Evolutionary conservation across 2,113 vertebrate species (phyloP).

Genomic region (Psophia crepitans): DNA sequence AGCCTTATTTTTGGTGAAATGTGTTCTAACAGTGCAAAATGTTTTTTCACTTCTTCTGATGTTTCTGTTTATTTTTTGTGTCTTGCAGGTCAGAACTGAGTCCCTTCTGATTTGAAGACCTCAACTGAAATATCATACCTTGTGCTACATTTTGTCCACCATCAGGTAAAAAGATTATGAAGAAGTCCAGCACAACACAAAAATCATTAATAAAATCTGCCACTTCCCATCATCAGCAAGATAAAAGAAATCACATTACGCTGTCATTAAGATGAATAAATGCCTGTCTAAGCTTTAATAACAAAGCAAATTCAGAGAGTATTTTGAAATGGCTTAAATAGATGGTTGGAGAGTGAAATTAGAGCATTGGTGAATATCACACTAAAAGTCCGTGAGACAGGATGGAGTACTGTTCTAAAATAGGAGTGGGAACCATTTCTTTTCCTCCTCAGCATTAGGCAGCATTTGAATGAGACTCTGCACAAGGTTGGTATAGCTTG

Average conservation of each 20-base stretch:
- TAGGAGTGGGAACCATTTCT: neutral
- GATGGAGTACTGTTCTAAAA: neutral
- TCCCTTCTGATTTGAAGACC: neutral
- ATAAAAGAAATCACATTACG: neutral
- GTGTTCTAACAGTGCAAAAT: neutral
- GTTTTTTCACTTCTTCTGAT: neutral
- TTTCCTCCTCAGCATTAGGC: neutral
- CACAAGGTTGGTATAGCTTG: neutral
- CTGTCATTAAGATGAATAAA: neutral
- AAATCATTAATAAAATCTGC: neutral
- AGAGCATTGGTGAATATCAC: neutral
- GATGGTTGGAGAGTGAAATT: neutral
- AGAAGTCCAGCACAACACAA: neutral
- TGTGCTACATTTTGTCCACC: neutral
- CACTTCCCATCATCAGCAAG: neutral
- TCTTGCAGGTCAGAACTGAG: neutral
- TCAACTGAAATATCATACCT: neutral
- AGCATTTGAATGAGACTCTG: neutral
- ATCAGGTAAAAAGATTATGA: neutral
- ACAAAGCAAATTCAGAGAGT: neutral
- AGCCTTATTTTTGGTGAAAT: neutral
- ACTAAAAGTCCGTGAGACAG: neutral
- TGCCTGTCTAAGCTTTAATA: neutral
- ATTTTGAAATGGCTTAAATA: neutral
- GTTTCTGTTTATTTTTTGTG: neutral